phyloP scores from a whole-genome alignment of 1,140 invertebrate species.

The Aporrectodea caliginosa region DNA sequence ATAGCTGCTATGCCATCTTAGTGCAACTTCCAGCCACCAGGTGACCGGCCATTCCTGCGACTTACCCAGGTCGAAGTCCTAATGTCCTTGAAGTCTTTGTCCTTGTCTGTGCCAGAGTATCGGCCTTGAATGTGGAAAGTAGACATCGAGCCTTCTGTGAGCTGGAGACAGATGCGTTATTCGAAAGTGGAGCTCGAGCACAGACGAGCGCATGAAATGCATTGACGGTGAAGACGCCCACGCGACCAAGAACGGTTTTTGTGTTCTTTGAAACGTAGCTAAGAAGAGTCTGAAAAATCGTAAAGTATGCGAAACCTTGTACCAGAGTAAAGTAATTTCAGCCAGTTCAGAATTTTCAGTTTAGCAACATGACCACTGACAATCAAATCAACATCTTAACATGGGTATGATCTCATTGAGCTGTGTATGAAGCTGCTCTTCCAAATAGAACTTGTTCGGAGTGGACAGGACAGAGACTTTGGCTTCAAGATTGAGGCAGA shows the following conservation, averaged over 20 bases:
- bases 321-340: too few species aligned
- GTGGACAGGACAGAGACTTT: slow-evolving; percentile 61
- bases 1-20: too few species aligned
- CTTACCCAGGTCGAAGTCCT: too few species aligned
- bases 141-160: slow-evolving; percentile 15
- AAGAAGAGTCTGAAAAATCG: slow-evolving; percentile 74
- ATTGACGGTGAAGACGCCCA: slow-evolving; percentile 95
- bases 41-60: too few species aligned
- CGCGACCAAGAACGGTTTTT: slow-evolving; percentile 86
- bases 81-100: background rate
- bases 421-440: slow-evolving; percentile 94
- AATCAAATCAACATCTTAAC: too few species aligned
- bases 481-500: slow-evolving; percentile 96
- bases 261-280: slow-evolving; percentile 91
- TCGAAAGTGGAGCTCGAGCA: slow-evolving; percentile 63
- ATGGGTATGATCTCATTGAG: slow-evolving; percentile 92
- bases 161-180: background rate
- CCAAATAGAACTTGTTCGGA: slow-evolving; percentile 80
- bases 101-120: background rate
- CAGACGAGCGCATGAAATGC: slow-evolving; percentile 97
- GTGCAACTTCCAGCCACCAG: too few species aligned
- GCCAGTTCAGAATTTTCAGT: too few species aligned
- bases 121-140: slow-evolving; percentile 19
- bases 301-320: too few species aligned
- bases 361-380: too few species aligned